Conservation (phyloP, 2,888 invertebrate species). For the Chaitophorus viminalis region DNA sequence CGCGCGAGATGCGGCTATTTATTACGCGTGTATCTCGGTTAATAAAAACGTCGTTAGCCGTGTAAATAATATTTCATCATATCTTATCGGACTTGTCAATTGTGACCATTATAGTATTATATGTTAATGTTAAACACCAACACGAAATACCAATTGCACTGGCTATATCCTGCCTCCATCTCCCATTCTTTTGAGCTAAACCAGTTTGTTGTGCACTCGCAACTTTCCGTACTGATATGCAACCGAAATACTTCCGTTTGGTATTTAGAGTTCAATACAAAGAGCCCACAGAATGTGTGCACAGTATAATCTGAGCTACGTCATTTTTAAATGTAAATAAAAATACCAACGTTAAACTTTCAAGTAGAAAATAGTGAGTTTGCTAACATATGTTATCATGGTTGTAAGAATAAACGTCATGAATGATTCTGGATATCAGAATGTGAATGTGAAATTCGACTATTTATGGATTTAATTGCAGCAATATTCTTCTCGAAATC, state of each 20-base stretch:
- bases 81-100: conserved; percentile 18
- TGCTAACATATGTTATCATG: too few relatives aligned
- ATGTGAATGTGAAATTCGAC: too few relatives aligned
- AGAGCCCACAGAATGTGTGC: too few relatives aligned
- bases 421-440: too few relatives aligned
- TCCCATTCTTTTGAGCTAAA: background rate
- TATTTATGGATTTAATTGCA: background rate
- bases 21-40: background rate
- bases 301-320: too few relatives aligned
- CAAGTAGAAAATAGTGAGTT: too few relatives aligned
- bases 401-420: too few relatives aligned
- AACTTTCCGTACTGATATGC: background rate
- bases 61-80: background rate
- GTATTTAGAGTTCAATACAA: too few relatives aligned
- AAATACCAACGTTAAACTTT: too few relatives aligned
- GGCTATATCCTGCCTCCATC: background rate
- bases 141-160: background rate
- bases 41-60: conserved; percentile 18
- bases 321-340: too few relatives aligned
- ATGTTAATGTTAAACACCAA: background rate
- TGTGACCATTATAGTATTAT: conserved; percentile 4
- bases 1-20: background rate
- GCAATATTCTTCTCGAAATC: too few relatives aligned
- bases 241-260: background rate
- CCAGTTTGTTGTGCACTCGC: background rate